Evolutionary conservation across 2,888 invertebrate genomes (phyloP), one percentile per base, ranked within the genome.

Genomic region (Cheilosia vernalis): DNA sequence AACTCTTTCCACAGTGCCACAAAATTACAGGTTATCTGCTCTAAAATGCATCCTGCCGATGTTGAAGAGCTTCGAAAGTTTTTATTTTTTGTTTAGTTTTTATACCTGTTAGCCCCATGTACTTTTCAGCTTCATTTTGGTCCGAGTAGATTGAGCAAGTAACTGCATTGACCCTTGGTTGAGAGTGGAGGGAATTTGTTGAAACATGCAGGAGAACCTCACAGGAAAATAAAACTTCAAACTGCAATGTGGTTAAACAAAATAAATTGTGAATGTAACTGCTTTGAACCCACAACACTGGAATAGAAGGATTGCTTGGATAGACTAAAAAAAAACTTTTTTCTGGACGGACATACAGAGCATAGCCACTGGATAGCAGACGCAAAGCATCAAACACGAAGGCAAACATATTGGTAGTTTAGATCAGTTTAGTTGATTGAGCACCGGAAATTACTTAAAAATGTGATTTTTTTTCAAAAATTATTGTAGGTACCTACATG

Each of bases 11-110:
- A 82, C 82, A 82, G 77, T 78, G 40, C 60, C 42, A 70, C 66
- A 33, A 70, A 78, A 70, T 82, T 61, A 72, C 72, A 72, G 72
- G 82, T 67, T 78, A 72, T 83, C 78, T 83, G 72, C 82, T 63
- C 56, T 69, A 67, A 73, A 83, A 83, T 79, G 67, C 67, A 78
- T 73, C 72, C 66, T 79, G 66, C 73, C 63, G 42, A 79, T 67
- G 78, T 61, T 67, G 40, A 70, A 66, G 55, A 67, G 51, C 37
- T 83, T 13, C 9, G 15, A 63, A 73, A 60, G 47, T 70, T 74
- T 64, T 27, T 60, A 37, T 63, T 44, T 77, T 6, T n/a, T 66
- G 19, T 49, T 53, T 17, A 37, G n/a, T 13, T 55, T 63, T 55
- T 64, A 55, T 61, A 63, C 58, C 47, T 83, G 56, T 67, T 79